These are phyloP conservation scores for Lissocephala sabroskyi DNA, from an alignment of 2,888 invertebrate genomes.

Conservation along the genomic window DNA sequence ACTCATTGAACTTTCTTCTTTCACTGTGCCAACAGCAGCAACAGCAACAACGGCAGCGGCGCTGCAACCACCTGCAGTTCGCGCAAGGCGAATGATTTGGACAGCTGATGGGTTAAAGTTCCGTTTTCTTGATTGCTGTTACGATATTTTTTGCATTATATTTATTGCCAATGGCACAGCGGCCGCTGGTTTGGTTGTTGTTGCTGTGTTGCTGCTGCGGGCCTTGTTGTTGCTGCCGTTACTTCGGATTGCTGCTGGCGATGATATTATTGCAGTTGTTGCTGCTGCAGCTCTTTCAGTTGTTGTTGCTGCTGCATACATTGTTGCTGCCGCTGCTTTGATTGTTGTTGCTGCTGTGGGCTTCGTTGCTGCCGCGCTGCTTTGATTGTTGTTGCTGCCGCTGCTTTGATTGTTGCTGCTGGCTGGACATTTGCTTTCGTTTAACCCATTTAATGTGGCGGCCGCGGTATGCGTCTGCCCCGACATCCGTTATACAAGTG, in stretches of 20 bases:
- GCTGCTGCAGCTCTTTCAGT: no score
- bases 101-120: conserved; percentile 25
- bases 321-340: no score
- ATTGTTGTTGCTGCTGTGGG: no score
- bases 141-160: conserved; percentile 36
- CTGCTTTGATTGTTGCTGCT: no score
- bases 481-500: conserved; percentile 45
- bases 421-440: conserved; percentile 51
- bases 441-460: conserved; percentile 60
- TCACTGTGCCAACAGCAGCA: conserved; percentile 51
- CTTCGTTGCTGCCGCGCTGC: no score
- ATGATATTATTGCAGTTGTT: no score
- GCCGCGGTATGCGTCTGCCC: conserved; percentile 9
- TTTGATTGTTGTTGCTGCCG: no score
- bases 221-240: neutral
- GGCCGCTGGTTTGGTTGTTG: neutral
- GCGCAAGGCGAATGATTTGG: neutral
- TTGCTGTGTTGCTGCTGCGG: neutral
- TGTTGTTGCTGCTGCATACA: no score
- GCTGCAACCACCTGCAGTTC: conserved; percentile 4
- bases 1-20: conserved; percentile 56
- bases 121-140: conserved; percentile 43
- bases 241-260: no score
- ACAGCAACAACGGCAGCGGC: conserved; percentile 4
- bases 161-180: neutral